phyloP scores from a whole-genome alignment of 2,797 vertebrate species.

The Morelia viridis region DNA sequence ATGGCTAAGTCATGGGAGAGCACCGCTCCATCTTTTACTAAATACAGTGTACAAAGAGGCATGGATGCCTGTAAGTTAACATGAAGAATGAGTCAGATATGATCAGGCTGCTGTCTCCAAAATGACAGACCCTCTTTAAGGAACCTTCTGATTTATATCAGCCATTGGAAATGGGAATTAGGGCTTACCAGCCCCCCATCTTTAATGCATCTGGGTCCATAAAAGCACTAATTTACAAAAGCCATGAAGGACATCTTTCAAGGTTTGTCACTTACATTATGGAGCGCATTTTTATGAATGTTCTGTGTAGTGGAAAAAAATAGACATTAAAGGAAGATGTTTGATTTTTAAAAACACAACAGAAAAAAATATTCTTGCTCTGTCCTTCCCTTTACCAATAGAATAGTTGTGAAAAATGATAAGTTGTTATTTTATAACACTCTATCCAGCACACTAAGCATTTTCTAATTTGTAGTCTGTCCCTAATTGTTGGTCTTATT shows the following conservation, averaged over 20 bases:
- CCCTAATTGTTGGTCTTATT: neutral
- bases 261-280: neutral
- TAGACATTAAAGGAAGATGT: neutral
- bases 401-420: neutral
- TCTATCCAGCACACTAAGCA: neutral
- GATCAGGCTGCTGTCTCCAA: slow-evolving; percentile 25
- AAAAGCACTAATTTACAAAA: neutral
- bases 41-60: slow-evolving; percentile 21
- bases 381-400: neutral
- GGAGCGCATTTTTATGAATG: neutral
- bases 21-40: neutral
- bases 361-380: neutral
- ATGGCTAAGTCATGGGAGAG: slow-evolving; percentile 35
- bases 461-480: neutral
- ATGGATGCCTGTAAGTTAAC: neutral
- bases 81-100: slow-evolving; percentile 31
- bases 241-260: neutral
- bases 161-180: neutral
- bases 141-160: slow-evolving; percentile 38
- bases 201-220: accelerated
- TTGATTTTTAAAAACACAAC: neutral
- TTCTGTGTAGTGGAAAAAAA: neutral
- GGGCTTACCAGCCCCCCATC: neutral
- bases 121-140: slow-evolving; percentile 23
- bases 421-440: neutral